Evolutionary conservation across 2,113 vertebrate species (phyloP).

Genomic region (Pedetes capensis): DNA sequence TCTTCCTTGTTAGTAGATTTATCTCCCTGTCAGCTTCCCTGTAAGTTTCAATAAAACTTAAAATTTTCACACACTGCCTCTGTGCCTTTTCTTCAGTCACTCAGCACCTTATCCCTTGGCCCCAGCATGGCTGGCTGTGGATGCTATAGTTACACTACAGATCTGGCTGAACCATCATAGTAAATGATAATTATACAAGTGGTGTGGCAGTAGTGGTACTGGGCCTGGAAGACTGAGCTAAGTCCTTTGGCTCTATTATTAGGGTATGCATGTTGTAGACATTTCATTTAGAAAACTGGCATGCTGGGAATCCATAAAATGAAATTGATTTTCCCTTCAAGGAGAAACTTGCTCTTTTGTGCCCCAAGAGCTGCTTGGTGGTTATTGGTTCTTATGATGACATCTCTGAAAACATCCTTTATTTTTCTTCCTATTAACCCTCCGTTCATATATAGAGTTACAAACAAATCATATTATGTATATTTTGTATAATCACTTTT

Average conservation of each 20-base stretch:
- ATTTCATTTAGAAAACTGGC: background rate
- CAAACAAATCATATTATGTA: background rate
- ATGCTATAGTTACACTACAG: background rate
- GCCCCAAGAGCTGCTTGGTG: background rate
- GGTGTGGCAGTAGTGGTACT: background rate
- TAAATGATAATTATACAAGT: background rate
- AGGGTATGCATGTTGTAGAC: background rate
- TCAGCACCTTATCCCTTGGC: too few relatives aligned
- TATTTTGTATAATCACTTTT: conserved; percentile 4
- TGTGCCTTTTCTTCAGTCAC: too few relatives aligned
- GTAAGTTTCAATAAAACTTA: too few relatives aligned
- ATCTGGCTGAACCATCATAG: background rate
- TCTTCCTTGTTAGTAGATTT: background rate
- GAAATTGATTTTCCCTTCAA: background rate
- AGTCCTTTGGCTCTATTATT: background rate
- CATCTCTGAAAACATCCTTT: background rate
- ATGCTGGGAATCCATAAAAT: background rate
- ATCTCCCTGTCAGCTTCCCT: too few relatives aligned
- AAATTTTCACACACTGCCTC: too few relatives aligned
- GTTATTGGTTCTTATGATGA: background rate
- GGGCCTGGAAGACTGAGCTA: background rate
- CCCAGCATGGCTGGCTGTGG: too few relatives aligned
- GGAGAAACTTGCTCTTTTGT: background rate
- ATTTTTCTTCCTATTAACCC: background rate
- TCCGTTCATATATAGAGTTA: background rate